phyloP scores from a whole-genome alignment of 2,797 vertebrate genomes.

The Denticeps clupeoides region DNA sequence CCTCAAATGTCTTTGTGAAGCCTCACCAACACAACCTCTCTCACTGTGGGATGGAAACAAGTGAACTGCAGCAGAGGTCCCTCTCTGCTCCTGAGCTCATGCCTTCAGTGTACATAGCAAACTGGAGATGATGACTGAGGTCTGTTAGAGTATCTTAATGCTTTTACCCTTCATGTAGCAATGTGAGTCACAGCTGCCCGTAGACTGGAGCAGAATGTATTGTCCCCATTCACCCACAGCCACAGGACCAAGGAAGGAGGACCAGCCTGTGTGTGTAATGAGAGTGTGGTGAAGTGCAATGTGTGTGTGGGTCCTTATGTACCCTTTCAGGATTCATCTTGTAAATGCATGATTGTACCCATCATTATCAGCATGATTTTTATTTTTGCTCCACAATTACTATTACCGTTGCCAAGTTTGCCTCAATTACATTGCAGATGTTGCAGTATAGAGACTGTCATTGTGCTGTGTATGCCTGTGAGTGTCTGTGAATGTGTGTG shows the following conservation, averaged over 20 bases:
- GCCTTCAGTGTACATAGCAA: conserved; percentile 50
- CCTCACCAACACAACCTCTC: background rate
- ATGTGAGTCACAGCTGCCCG: conserved; percentile 44
- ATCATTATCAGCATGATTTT: conserved; percentile 56
- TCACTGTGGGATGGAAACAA: conserved; percentile 18
- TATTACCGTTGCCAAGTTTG: conserved; percentile 51
- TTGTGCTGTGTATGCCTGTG: background rate
- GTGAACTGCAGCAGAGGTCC: conserved; percentile 34
- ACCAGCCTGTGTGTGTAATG: too few relatives aligned
- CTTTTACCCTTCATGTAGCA: conserved; percentile 58
- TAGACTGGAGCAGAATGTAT: too few relatives aligned
- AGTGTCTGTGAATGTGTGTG: background rate
- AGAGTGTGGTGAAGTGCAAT: too few relatives aligned
- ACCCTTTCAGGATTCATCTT: conserved; percentile 53
- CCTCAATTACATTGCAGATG: conserved; percentile 49
- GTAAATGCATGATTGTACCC: conserved; percentile 66
- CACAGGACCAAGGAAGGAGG: too few relatives aligned
- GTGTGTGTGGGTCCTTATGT: background rate
- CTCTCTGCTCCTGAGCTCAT: conserved; percentile 35
- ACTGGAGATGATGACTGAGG: conserved; percentile 33
- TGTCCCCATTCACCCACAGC: too few relatives aligned
- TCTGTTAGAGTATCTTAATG: conserved; percentile 35
- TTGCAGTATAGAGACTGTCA: conserved; percentile 6
- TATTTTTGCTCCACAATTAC: conserved; percentile 11
- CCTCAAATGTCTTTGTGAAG: conserved; percentile 28